Conservation (phyloP, 2,888 invertebrate species). For the Leucozona laternaria region DNA sequence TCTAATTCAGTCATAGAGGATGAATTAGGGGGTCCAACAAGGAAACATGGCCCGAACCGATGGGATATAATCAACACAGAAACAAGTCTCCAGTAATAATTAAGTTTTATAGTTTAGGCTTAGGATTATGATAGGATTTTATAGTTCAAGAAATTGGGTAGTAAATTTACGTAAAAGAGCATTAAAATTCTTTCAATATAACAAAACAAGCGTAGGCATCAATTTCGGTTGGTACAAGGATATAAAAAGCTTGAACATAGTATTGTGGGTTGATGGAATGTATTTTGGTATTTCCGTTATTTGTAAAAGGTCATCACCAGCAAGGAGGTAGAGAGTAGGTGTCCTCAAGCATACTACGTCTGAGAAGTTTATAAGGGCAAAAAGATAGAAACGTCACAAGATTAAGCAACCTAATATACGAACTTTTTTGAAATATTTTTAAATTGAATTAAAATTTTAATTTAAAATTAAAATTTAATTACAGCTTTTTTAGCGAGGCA, state of each 20-base stretch:
- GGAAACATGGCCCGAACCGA: not conserved
- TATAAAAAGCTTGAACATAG: not conserved
- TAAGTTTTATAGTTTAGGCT: not conserved
- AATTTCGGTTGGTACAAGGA: slow-evolving; percentile 3
- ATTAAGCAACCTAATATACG: no score
- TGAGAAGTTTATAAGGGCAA: no score
- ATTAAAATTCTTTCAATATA: not conserved
- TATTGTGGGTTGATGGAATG: no score
- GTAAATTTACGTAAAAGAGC: slow-evolving; percentile 1
- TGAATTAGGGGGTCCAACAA: not conserved
- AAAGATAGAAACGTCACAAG: no score
- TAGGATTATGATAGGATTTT: not conserved
- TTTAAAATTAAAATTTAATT: no score
- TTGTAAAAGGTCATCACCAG: no score
- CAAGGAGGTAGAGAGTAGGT: no score
- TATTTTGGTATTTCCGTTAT: no score
- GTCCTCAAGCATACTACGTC: no score
- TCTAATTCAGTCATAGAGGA: not conserved
- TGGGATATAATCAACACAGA: not conserved
- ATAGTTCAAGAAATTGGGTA: not conserved
- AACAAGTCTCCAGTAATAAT: not conserved
- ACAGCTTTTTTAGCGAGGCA: no score
- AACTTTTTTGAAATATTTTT: no score
- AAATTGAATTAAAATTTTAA: no score
- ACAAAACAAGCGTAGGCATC: not conserved